phyloP scores from a whole-genome alignment of 1,140 invertebrate species.

The Amphibalanus amphitrite region DNA sequence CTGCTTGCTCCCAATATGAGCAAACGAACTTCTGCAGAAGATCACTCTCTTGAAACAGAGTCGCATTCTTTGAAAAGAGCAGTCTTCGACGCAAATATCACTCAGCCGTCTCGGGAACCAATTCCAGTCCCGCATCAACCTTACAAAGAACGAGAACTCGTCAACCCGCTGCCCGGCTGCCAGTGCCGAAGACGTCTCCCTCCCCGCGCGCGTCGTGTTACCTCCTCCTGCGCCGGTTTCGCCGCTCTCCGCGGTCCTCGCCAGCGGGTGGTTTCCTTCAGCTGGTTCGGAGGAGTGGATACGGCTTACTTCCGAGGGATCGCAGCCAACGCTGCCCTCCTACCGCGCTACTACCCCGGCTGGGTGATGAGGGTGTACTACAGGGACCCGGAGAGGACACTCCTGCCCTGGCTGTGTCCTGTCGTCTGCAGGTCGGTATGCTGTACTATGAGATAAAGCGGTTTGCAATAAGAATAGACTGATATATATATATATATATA shows the following conservation, averaged over 20 bases:
- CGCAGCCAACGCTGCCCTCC: background rate
- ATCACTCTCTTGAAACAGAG: too few species aligned
- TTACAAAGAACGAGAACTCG: too few species aligned
- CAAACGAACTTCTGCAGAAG: too few species aligned
- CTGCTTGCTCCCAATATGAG: too few species aligned
- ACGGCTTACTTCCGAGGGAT: background rate
- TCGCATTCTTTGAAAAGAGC: too few species aligned
- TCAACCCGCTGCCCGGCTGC: background rate
- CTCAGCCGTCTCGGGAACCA: too few species aligned
- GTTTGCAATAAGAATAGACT: too few species aligned
- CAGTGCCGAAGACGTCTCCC: background rate
- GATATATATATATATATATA: too few species aligned
- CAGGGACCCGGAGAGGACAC: background rate
- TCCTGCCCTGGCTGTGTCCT: conserved; percentile 7
- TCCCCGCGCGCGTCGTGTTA: background rate
- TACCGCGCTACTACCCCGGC: conserved; percentile 8
- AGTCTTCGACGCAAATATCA: too few species aligned
- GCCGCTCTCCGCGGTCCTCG: too few species aligned
- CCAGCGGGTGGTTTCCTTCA: background rate
- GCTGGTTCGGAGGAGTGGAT: background rate
- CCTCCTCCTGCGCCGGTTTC: background rate
- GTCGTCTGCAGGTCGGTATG: conserved; percentile 5
- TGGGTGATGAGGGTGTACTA: conserved; percentile 13
- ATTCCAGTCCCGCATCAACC: too few species aligned
- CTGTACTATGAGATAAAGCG: background rate